Evolutionary conservation across 2,113 vertebrate species (phyloP).

Genomic region (Microcebus ravelobensis): DNA sequence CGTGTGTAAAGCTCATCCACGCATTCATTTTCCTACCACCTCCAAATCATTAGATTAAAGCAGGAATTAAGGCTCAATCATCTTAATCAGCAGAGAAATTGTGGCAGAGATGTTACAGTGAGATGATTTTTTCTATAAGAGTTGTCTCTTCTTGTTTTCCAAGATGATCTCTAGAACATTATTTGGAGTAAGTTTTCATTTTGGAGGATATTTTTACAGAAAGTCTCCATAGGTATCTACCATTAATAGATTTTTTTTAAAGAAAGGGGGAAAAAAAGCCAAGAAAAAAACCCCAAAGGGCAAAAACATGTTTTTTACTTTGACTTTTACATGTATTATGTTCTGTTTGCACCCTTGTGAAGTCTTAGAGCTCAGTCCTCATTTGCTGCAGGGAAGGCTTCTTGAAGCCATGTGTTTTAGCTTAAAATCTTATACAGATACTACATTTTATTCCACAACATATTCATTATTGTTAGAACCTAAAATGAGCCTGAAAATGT

Average conservation of each 20-base stretch:
- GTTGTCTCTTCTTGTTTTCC: not conserved
- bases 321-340: not conserved
- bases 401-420: not conserved
- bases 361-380: not conserved
- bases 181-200: not conserved
- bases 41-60: not conserved
- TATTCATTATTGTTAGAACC: not conserved
- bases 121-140: not conserved
- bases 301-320: not conserved
- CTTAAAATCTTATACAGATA: not conserved
- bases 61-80: not conserved
- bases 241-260: not conserved
- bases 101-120: not conserved
- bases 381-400: not conserved
- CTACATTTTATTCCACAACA: not conserved
- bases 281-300: not conserved
- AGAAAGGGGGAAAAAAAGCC: not conserved
- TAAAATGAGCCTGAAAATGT: not conserved
- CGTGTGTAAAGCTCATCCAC: not conserved
- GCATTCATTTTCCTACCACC: not conserved
- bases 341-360: not conserved
- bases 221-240: not conserved
- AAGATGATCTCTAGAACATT: not conserved
- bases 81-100: not conserved
- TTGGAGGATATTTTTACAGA: slow-evolving; percentile 38